Conservation (phyloP, 2,888 invertebrate species). For the Sarcophaga caerulescens region DNA sequence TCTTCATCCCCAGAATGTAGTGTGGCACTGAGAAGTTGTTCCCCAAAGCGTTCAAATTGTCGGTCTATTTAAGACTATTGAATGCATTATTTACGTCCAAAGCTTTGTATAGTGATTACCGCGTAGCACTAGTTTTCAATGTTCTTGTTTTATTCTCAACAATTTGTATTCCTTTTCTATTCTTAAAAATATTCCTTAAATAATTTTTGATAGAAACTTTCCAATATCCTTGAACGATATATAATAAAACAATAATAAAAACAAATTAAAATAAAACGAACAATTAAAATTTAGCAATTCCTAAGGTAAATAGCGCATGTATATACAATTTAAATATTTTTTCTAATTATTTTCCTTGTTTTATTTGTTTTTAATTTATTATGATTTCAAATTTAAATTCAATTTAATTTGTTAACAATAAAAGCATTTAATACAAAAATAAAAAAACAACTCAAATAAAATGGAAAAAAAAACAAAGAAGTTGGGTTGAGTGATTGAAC, state of each 20-base stretch:
- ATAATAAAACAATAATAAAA: not conserved
- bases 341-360: not conserved
- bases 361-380: conserved; percentile 8
- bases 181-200: too few species aligned
- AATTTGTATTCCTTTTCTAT: too few species aligned
- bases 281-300: conserved; percentile 35
- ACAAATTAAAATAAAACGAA: conserved; percentile 63
- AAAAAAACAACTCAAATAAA: conserved; percentile 59
- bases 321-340: conserved; percentile 26
- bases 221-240: not conserved
- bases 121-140: too few species aligned
- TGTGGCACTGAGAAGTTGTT: too few species aligned
- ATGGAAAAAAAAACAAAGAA: conserved; percentile 14
- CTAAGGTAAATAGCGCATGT: conserved; percentile 43
- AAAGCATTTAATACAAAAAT: conserved; percentile 35
- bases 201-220: not conserved
- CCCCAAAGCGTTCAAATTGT: too few species aligned
- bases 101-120: too few species aligned
- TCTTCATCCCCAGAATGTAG: too few species aligned
- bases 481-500: conserved; percentile 42
- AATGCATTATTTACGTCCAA: too few species aligned
- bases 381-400: not conserved
- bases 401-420: conserved; percentile 11
- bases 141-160: too few species aligned
- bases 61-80: too few species aligned